phyloP scores from a whole-genome alignment of 1,140 invertebrate genomes.

The Aphelenchoides fujianensis region DNA sequence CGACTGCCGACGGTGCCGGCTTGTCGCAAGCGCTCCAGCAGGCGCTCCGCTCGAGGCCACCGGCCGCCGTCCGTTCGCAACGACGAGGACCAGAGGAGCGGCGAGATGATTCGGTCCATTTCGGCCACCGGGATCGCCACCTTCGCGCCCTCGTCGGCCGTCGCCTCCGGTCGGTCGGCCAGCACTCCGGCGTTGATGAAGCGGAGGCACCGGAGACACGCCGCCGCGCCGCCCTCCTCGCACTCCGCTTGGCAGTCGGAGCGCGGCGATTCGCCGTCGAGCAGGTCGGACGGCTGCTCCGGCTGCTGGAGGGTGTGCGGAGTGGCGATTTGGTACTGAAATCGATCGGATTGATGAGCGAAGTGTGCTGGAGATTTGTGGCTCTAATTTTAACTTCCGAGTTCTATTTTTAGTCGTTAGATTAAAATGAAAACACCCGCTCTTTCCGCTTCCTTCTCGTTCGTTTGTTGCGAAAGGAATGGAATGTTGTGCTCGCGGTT shows the following conservation, averaged over 20 bases:
- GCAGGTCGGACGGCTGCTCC: too few species aligned
- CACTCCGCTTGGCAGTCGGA: neutral
- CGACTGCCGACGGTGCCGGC: neutral
- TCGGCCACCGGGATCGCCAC: neutral
- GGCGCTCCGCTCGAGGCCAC: neutral
- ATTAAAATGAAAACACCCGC: too few species aligned
- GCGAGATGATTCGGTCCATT: neutral
- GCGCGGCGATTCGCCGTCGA: neutral
- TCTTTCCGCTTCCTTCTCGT: too few species aligned
- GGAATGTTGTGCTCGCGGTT: too few species aligned
- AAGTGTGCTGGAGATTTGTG: too few species aligned
- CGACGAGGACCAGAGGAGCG: neutral
- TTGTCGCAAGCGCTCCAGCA: neutral
- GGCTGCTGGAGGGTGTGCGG: neutral
- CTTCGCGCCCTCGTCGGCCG: neutral
- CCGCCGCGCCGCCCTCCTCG: neutral
- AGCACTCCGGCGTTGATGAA: neutral
- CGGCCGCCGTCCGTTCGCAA: neutral
- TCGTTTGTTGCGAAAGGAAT: too few species aligned
- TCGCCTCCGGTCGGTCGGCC: neutral
- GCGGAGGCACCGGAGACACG: neutral
- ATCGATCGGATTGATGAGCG: too few species aligned
- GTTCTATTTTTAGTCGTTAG: too few species aligned
- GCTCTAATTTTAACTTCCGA: too few species aligned
- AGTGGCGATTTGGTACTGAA: constrained; percentile 6